Evolutionary conservation across 2,797 vertebrate species (phyloP), one percentile per base, ranked within the genome.

Genomic region (Tarsius wallacei): DNA sequence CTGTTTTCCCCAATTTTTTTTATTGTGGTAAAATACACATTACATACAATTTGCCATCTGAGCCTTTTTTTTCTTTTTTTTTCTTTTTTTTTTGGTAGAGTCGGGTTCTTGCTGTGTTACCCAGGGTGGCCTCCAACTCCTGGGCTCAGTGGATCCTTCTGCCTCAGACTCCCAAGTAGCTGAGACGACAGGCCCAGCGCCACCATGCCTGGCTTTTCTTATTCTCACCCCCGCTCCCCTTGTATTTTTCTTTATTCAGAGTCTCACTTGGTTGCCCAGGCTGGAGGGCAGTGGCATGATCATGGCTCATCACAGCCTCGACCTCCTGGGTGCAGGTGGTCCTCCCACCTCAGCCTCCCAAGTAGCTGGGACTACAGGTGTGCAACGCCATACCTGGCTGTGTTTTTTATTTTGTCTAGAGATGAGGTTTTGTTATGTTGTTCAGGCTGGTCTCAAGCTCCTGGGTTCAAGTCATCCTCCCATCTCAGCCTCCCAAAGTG

Each of bases 301-400:
- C n/a, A 33, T 19, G 4, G 66, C 66, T 68, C 66, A 33, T 3
- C 0, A n/a, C n/a, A 68, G 11, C 11, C 51, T 77, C 51, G 1
- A 1, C 31, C 74, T 77, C 49, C 31, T 13, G 3, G 19, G 76
- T 31, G 55, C 51, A 78, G 22, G 19, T 12, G n/a, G 33, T 55
- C 51, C 11, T 78, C 12, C 31, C 13, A 7, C 31, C 3, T 55
- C 51, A 33, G 76, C 31, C 76, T 78, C 76, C 73, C 0, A 6
- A 55, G 51, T 33, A 78, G 31, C 31, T 78, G 19, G 76, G 51
- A 55, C 76, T 55, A 55, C 51, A 78, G 31, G 31, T 3, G 7
- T 1, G 0, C 31, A 4, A 11, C 17, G 55, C 11, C 51, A 55
- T 1, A 0, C 31, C 2, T 3, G 3, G 11, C 31, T 78, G 22